Conservation (phyloP, 2,888 invertebrate genomes). For the Ferrisia virgata region DNA sequence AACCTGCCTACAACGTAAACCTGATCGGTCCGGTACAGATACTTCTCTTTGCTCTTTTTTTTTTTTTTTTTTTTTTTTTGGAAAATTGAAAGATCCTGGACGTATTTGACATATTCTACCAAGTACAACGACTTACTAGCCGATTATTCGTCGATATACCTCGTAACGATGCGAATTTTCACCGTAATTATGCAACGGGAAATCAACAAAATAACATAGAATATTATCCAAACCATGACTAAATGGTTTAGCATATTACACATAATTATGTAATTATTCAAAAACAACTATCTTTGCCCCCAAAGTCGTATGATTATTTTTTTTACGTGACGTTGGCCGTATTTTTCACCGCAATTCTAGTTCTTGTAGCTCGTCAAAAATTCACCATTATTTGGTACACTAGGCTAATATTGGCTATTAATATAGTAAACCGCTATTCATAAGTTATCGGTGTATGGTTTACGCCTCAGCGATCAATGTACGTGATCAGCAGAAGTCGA, state of each 20-base stretch:
- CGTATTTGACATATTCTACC: neutral
- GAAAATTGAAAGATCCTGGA: neutral
- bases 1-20: neutral
- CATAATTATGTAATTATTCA: slow-evolving; percentile 41
- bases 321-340: neutral
- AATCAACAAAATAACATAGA: slow-evolving; percentile 36
- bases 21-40: neutral
- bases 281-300: slow-evolving; percentile 31
- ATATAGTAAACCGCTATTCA: neutral
- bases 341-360: slow-evolving; percentile 7
- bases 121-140: neutral
- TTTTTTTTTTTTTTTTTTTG: neutral
- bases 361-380: neutral
- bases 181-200: slow-evolving; percentile 45
- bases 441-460: neutral
- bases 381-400: neutral
- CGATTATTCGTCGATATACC: neutral
- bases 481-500: neutral
- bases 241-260: slow-evolving; percentile 41
- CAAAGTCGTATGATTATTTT: slow-evolving; percentile 3
- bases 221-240: slow-evolving; percentile 39
- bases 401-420: neutral
- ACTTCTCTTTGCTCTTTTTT: neutral
- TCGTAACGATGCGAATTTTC: slow-evolving; percentile 36
- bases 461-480: neutral